Evolutionary conservation across 2,797 vertebrate genomes (phyloP).

Genomic region (Aeoliscus strigatus): DNA sequence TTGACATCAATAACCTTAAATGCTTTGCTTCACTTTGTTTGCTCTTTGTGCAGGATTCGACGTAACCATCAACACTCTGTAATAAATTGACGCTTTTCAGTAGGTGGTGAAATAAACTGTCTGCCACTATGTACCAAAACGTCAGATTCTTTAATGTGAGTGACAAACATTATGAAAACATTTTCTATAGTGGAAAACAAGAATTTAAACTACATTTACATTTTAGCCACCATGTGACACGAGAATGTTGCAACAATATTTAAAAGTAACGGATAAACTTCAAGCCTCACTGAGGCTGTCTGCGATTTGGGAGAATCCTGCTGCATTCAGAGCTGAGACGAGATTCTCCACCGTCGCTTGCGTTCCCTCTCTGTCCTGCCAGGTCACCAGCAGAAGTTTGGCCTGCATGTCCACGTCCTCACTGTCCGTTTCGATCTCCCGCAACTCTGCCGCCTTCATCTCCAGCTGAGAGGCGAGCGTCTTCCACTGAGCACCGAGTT

Average conservation of each 20-base stretch:
- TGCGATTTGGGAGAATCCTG: slow-evolving; percentile 81
- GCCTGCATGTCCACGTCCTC: slow-evolving; percentile 92
- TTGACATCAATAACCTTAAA: slow-evolving; percentile 55
- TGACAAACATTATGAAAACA: not conserved
- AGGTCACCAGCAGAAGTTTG: slow-evolving; percentile 91
- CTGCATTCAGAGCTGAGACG: slow-evolving; percentile 77
- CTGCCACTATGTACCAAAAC: slow-evolving; percentile 60
- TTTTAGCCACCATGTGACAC: too few species aligned
- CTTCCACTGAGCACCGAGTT: slow-evolving; percentile 89
- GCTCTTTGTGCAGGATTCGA: slow-evolving; percentile 47
- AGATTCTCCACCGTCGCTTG: slow-evolving; percentile 87
- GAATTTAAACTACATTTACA: too few species aligned
- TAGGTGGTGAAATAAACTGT: slow-evolving; percentile 73
- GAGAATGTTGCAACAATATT: slow-evolving; percentile 5
- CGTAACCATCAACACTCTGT: slow-evolving; percentile 60
- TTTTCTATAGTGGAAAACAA: slow-evolving; percentile 36
- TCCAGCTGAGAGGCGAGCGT: slow-evolving; percentile 84
- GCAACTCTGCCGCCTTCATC: slow-evolving; percentile 87
- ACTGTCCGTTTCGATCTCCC: slow-evolving; percentile 90
- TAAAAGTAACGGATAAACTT: not conserved
- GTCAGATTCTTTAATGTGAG: slow-evolving; percentile 22
- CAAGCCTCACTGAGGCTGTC: slow-evolving; percentile 78
- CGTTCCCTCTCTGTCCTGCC: slow-evolving; percentile 91
- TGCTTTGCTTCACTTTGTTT: slow-evolving; percentile 43
- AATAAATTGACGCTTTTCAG: slow-evolving; percentile 83